A percentile compares a stretch with the other conserved stretches of the same genome.
Evolutionary conservation across 2,888 invertebrate species (phyloP).

Genomic region (Pemphredon lugubris): DNA sequence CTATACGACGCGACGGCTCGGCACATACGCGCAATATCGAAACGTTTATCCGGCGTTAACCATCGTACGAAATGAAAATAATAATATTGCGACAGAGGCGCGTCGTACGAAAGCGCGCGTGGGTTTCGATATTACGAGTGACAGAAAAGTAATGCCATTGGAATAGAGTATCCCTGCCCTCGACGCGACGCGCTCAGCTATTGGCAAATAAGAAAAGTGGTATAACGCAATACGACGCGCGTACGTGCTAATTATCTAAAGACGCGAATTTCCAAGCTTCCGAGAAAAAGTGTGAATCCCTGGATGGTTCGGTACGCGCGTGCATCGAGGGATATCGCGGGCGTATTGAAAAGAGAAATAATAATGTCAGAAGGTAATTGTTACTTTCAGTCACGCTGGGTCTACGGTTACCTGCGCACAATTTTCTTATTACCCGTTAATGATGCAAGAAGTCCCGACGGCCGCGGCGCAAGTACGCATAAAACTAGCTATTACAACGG

Average conservation of each 20-base stretch:
- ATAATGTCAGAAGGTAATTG: slow-evolving; percentile 63
- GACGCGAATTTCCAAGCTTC: slow-evolving; percentile 30
- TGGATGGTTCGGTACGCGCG: not conserved
- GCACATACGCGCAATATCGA: too few species aligned
- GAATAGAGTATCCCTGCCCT: not conserved
- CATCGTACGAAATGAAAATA: not conserved
- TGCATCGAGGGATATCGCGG: not conserved
- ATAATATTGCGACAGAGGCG: not conserved
- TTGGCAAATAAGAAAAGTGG: too few species aligned
- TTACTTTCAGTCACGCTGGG: slow-evolving; percentile 39
- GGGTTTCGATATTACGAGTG: not conserved
- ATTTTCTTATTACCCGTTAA: slow-evolving; percentile 68
- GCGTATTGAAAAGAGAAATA: slow-evolving; percentile 46
- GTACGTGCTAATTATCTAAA: slow-evolving; percentile 23
- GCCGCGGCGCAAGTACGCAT: slow-evolving; percentile 50
- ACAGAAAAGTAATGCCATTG: not conserved
- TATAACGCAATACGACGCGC: slow-evolving; percentile 17
- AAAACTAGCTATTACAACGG: slow-evolving; percentile 64
- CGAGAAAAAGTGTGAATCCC: slow-evolving; percentile 18
- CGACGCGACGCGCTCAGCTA: not conserved
- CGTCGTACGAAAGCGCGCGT: not conserved
- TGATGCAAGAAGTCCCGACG: slow-evolving; percentile 62
- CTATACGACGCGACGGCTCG: too few species aligned
- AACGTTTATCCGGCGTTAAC: too few species aligned
- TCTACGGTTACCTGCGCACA: slow-evolving; percentile 60